Evolutionary conservation across 2,113 vertebrate species (phyloP).

Genomic region (Psittacula cyanocephala): DNA sequence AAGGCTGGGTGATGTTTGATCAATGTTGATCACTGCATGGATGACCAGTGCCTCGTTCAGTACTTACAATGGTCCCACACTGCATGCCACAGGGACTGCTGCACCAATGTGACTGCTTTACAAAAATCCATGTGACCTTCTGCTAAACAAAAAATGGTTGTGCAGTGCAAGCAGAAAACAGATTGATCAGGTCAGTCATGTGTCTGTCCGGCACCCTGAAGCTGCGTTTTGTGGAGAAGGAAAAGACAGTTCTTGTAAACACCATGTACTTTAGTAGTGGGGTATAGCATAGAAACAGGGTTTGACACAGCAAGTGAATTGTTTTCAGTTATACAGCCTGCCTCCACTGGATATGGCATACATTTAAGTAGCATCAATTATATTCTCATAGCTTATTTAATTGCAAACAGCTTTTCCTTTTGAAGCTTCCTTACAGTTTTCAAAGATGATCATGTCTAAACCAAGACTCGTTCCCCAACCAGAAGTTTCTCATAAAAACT

Average conservation of each 20-base stretch:
- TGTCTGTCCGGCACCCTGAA: neutral
- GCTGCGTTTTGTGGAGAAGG: neutral
- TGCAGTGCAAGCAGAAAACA: neutral
- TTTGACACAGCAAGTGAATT: neutral
- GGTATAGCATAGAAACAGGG: neutral
- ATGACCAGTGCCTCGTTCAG: constrained; percentile 12
- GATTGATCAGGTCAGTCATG: neutral
- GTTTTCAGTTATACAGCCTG: neutral
- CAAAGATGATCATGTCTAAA: neutral
- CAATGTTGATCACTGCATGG: constrained; percentile 67
- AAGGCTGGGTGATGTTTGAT: neutral
- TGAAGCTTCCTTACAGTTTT: neutral
- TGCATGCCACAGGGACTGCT: constrained; percentile 50
- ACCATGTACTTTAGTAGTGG: neutral
- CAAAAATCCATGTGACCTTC: neutral
- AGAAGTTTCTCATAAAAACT: neutral
- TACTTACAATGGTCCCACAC: constrained; percentile 27
- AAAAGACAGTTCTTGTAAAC: neutral
- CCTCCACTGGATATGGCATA: neutral
- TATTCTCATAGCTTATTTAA: neutral
- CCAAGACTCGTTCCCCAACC: neutral
- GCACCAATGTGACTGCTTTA: neutral
- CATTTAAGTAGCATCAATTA: neutral
- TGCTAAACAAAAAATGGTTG: constrained; percentile 7
- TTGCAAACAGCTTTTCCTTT: neutral